phyloP scores from a whole-genome alignment of 2,888 invertebrate species.

The Chymomyza procnemis region DNA sequence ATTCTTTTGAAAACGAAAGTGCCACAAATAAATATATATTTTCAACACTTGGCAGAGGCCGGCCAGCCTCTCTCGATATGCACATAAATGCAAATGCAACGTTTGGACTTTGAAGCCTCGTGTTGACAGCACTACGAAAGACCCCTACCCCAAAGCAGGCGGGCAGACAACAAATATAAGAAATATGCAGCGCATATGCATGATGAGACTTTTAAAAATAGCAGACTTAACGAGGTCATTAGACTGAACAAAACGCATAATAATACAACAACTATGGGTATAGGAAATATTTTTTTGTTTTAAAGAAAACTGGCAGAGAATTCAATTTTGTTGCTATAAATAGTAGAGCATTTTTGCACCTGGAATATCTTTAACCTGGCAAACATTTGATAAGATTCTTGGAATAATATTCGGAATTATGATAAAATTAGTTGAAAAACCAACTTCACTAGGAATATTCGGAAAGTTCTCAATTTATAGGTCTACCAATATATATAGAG shows the following conservation, averaged over 20 bases:
- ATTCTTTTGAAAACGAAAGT: constrained; percentile 9
- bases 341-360: too few species aligned
- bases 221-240: constrained; percentile 68
- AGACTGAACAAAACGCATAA: constrained; percentile 36
- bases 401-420: too few species aligned
- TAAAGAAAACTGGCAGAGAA: background rate
- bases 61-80: background rate
- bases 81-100: background rate
- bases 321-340: too few species aligned
- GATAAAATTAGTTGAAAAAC: too few species aligned
- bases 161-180: background rate
- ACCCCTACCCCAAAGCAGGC: background rate
- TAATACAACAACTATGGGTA: constrained; percentile 2
- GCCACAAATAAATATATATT: background rate
- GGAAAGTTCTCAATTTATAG: too few species aligned
- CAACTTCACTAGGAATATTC: too few species aligned
- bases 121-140: background rate
- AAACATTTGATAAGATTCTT: too few species aligned
- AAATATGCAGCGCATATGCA: constrained; percentile 15
- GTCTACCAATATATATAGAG: too few species aligned
- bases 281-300: background rate
- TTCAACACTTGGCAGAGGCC: background rate
- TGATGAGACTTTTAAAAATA: constrained; percentile 55
- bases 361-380: too few species aligned
- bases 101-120: background rate